A percentile compares a stretch with the other conserved stretches of the same genome.
These are phyloP conservation scores for Dynastes maya DNA, from an alignment of 2,888 invertebrate genomes.

Conservation along the genomic window DNA sequence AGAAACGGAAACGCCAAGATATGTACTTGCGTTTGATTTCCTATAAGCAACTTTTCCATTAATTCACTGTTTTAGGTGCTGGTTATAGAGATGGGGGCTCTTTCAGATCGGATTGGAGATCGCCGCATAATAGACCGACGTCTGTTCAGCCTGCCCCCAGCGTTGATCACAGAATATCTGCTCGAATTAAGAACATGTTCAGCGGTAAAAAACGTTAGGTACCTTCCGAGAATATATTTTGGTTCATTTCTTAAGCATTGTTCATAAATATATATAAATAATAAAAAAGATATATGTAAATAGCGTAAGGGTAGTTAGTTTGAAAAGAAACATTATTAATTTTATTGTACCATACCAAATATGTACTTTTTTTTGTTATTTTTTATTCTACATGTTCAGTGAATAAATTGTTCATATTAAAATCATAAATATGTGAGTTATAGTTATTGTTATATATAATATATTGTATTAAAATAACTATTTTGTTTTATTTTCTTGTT, in stretches of 20 bases:
- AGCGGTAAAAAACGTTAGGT: constrained; percentile 67
- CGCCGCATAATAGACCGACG: constrained; percentile 56
- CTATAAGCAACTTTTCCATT: too few relatives aligned
- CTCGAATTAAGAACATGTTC: constrained; percentile 76
- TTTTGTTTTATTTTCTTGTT: background rate
- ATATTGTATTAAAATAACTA: constrained; percentile 38
- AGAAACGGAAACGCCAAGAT: background rate
- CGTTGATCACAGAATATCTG: constrained; percentile 75
- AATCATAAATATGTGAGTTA: constrained; percentile 30
- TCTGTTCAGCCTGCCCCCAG: constrained; percentile 57
- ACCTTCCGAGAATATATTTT: background rate
- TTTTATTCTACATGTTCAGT: constrained; percentile 35
- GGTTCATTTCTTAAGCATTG: constrained; percentile 17
- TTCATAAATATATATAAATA: constrained; percentile 39
- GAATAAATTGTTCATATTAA: constrained; percentile 33
- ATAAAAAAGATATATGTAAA: constrained; percentile 35
- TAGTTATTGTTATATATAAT: constrained; percentile 45
- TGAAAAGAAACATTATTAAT: constrained; percentile 11
- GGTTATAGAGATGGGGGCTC: constrained; percentile 53
- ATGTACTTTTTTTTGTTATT: constrained; percentile 36
- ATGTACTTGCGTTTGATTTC: too few relatives aligned
- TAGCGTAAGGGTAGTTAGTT: constrained; percentile 34
- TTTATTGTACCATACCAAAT: constrained; percentile 45
- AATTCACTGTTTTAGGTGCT: constrained; percentile 46
- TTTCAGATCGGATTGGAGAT: constrained; percentile 59